phyloP scores from a whole-genome alignment of 2,797 vertebrate genomes.

The Avahi laniger region DNA sequence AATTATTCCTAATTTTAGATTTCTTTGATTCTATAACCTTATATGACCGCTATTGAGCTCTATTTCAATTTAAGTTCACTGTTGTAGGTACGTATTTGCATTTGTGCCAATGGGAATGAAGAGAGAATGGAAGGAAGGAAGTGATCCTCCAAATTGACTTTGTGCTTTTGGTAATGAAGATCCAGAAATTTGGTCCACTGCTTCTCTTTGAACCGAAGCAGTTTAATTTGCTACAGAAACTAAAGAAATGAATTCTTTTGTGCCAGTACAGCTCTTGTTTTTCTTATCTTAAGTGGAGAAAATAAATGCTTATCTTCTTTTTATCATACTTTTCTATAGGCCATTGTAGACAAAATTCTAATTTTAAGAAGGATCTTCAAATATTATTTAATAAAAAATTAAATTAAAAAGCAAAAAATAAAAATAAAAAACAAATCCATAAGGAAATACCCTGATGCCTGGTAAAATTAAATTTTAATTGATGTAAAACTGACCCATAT shows the following conservation, averaged over 20 bases:
- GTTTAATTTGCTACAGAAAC: constrained; percentile 52
- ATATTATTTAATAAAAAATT: neutral
- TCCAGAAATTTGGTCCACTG: neutral
- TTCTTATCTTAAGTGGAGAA: constrained; percentile 45
- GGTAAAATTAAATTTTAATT: neutral
- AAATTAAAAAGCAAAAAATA: neutral
- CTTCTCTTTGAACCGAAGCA: constrained; percentile 40
- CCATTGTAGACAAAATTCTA: neutral
- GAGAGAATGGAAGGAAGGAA: neutral
- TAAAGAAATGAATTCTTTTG: constrained; percentile 35
- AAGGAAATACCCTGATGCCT: neutral
- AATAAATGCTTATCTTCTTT: neutral
- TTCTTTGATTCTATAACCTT: neutral
- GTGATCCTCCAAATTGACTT: neutral
- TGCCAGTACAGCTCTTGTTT: constrained; percentile 21
- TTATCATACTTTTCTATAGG: neutral
- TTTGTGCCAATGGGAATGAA: neutral
- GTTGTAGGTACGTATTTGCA: neutral
- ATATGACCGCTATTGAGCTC: neutral
- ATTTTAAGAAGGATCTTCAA: neutral
- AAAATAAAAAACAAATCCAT: too few species aligned
- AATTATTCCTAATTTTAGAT: neutral
- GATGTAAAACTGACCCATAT: neutral
- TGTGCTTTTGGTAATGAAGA: neutral
- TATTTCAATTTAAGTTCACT: neutral